Evolutionary conservation across 1,140 invertebrate species (phyloP).

Genomic region (Augochlora pura): DNA sequence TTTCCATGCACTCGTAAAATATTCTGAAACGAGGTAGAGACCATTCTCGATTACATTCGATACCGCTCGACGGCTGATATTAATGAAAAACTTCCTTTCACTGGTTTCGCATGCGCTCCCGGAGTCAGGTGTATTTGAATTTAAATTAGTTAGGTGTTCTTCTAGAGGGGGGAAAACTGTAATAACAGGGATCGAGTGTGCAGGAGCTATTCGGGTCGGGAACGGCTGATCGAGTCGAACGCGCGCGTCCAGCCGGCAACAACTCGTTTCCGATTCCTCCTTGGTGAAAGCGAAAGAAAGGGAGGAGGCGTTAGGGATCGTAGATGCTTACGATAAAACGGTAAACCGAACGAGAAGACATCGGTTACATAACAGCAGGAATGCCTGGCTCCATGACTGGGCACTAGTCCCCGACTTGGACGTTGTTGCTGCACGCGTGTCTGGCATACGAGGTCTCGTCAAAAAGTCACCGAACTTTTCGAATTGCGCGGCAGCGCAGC

Average conservation of each 20-base stretch:
- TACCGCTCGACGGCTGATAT: neutral
- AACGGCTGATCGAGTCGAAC: neutral
- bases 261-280: neutral
- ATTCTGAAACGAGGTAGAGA: neutral
- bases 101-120: neutral
- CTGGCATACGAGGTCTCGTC: conserved; percentile 15
- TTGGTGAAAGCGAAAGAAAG: conserved; percentile 41
- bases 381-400: conserved; percentile 42
- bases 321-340: conserved; percentile 17
- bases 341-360: conserved; percentile 3
- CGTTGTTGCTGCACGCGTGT: conserved; percentile 22
- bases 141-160: neutral
- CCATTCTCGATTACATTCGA: no score
- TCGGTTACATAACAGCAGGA: conserved; percentile 33
- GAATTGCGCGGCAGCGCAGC: no score
- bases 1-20: neutral
- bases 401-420: conserved; percentile 12
- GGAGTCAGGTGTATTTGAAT: neutral
- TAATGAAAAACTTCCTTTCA: conserved; percentile 8
- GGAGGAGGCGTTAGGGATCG: conserved; percentile 12
- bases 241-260: neutral
- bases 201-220: neutral
- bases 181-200: neutral
- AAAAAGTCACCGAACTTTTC: no score
- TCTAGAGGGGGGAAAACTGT: neutral